Evolutionary conservation across 2,888 invertebrate genomes (phyloP), one percentile per base, ranked within the genome.

Genomic region (Andricus quercusramuli): DNA sequence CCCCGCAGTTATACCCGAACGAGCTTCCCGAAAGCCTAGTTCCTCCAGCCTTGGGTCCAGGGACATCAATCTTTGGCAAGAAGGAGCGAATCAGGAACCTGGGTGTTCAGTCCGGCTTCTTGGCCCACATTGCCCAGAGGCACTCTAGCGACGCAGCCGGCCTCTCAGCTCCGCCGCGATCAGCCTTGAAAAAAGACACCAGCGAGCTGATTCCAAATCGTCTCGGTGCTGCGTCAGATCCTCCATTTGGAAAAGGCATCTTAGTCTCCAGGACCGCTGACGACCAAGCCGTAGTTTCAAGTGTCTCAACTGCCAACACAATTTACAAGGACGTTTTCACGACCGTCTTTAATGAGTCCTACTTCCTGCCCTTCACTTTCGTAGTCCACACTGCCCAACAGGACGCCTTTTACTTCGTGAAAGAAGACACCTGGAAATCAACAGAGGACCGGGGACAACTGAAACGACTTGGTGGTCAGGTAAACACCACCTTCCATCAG

Each of bases 291-390:
- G 96, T 97, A 32, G 96, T 97, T 1, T 96, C 96, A 9, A 96
- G 97, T 87, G 97, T 97, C 17, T 97, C 97, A 0, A 96, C 97
- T 1, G 97, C 98, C 0, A 98, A 98, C 91, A 96, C 97, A 47
- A 98, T 98, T 86, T 97, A 98, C 93, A 94, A 97, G 51, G 98
- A 98, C 92, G 98, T 98, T 3, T 97, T 98, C 91, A 98, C 98
- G 4, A 97, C 97, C 1, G 98, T 98, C 8, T 97, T 98, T 93
- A 98, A 98, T 93, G 95, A 97, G 86, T 97, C 97, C 0, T 96
- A 96, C 92, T 94, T 98, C 88, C 93, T 98, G 87, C 97, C 97
- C 59, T 97, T 98, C 93, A 97, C 97, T 17, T 96, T 97, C 90
- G 96, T 97, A 77, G 96, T 97, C 47, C 97, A 98, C 92, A 97